Conservation (phyloP, 1,140 invertebrate species). For the Pectinophora gossypiella region DNA sequence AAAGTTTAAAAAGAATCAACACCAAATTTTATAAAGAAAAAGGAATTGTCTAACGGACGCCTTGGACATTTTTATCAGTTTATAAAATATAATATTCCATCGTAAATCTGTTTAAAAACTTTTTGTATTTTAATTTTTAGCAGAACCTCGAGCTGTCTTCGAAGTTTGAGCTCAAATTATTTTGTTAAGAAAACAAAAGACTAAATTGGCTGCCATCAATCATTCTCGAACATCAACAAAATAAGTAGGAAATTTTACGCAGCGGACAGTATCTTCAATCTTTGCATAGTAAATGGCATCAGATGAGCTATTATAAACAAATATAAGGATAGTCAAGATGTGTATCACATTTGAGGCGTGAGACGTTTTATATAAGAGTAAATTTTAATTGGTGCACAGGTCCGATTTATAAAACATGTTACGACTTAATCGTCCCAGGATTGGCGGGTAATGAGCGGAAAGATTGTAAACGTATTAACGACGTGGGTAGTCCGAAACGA, state of each 20-base stretch:
- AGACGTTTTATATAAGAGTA: conserved; percentile 42
- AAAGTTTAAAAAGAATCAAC: no score
- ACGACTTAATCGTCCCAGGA: conserved; percentile 57
- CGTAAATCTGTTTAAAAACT: no score
- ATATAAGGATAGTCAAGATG: no score
- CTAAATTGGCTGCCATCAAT: conserved; percentile 23
- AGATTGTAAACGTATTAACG: conserved; percentile 51
- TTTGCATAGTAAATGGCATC: conserved; percentile 39
- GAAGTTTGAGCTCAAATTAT: conserved; percentile 14
- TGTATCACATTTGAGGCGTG: no score
- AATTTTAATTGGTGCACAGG: conserved; percentile 58
- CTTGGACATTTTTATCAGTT: no score
- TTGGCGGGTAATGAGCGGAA: conserved; percentile 63
- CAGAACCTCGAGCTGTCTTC: not conserved
- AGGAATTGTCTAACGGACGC: no score
- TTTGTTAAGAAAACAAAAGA: conserved; percentile 15
- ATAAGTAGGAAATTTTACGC: conserved; percentile 34
- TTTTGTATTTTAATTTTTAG: no score
- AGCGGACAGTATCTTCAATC: conserved; percentile 33
- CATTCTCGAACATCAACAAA: conserved; percentile 31
- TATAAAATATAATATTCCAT: no score
- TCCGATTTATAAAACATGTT: conserved; percentile 53
- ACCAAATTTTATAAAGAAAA: no score
- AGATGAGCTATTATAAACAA: conserved; percentile 57
- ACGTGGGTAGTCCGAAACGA: conserved; percentile 43